Conservation (phyloP, 2,797 vertebrate genomes). For the Pipistrellus nathusii region DNA sequence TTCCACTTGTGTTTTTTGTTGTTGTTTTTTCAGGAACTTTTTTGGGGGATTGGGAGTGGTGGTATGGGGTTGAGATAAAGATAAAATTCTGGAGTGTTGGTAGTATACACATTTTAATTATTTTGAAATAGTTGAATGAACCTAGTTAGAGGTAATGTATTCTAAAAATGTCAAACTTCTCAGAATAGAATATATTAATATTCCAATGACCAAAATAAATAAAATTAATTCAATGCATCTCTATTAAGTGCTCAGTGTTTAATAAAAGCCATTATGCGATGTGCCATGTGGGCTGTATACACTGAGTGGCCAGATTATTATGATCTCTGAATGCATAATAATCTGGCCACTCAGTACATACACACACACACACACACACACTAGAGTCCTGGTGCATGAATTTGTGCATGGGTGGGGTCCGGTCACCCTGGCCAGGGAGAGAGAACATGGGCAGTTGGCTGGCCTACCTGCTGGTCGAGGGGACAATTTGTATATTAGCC, state of each 20-base stretch:
- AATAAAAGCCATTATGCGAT: background rate
- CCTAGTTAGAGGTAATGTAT: background rate
- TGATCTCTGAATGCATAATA: too few relatives aligned
- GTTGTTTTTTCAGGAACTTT: background rate
- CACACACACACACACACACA: too few relatives aligned
- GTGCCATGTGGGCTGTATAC: too few relatives aligned
- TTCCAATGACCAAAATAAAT: background rate
- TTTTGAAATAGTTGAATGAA: slow-evolving; percentile 24
- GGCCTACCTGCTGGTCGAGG: too few relatives aligned
- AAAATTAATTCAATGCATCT: background rate
- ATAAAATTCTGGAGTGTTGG: background rate
- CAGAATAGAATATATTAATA: background rate
- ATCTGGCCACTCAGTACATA: too few relatives aligned
- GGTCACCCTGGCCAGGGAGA: too few relatives aligned
- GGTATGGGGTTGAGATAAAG: background rate
- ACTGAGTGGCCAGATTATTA: too few relatives aligned
- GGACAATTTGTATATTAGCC: background rate
- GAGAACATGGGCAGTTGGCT: too few relatives aligned
- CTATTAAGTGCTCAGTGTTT: background rate
- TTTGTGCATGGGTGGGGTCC: too few relatives aligned
- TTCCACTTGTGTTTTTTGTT: background rate
- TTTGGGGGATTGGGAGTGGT: background rate
- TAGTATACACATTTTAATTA: background rate
- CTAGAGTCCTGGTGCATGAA: too few relatives aligned
- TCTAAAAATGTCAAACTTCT: slow-evolving; percentile 22